Conservation (phyloP, 92 coral and sea anemone species). For the Zoanthus solanderi region DNA sequence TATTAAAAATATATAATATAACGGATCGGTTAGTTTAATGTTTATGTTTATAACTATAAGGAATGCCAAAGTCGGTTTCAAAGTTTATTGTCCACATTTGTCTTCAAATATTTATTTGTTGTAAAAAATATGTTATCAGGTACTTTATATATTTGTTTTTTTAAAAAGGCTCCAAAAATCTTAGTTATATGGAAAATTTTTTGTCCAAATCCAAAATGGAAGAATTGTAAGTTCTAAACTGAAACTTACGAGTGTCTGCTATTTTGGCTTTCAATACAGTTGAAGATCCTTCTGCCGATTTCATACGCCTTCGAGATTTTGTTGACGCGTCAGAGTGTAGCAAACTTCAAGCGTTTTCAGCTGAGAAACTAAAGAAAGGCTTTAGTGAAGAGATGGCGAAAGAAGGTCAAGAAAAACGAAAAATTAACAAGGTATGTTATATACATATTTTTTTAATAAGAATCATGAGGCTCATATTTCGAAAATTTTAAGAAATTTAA, state of each 20-base stretch:
- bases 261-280: conserved; percentile 56
- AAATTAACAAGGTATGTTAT: conserved; percentile 85
- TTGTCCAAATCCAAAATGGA: no score
- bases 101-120: no score
- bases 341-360: conserved; percentile 79
- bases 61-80: no score
- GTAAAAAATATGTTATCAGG: no score
- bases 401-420: conserved; percentile 79
- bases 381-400: conserved; percentile 73
- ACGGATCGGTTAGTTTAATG: no score
- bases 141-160: no score
- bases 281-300: conserved; percentile 93
- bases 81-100: no score
- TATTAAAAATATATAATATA: no score
- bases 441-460: not conserved
- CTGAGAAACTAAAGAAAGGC: conserved; percentile 81
- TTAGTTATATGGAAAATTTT: not conserved
- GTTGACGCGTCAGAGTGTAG: conserved; percentile 89
- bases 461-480: not conserved
- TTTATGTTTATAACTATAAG: no score
- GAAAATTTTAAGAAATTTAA: no score
- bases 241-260: not conserved
- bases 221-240: not conserved
- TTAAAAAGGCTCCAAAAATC: no score
- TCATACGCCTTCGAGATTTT: conserved; percentile 88